Evolutionary conservation across 2,797 vertebrate species (phyloP).

Genomic region (Gymnothorax javanicus): DNA sequence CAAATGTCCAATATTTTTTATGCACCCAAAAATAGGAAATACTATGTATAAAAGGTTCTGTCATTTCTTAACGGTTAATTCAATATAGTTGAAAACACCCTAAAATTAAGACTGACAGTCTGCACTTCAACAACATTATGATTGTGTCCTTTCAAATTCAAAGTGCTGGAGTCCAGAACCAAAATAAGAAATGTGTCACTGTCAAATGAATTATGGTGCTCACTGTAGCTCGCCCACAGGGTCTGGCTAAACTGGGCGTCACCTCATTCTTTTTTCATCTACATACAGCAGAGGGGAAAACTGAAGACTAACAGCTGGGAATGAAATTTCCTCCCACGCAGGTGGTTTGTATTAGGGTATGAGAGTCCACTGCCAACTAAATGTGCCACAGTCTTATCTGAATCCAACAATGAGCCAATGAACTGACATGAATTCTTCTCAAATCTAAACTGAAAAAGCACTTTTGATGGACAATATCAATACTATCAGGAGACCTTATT

Average conservation of each 20-base stretch:
- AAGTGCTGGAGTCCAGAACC: no score
- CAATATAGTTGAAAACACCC: not conserved
- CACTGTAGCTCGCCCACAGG: no score
- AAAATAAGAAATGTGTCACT: no score
- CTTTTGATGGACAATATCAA: not conserved
- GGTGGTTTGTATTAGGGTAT: not conserved
- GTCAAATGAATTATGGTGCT: no score
- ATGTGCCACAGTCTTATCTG: not conserved
- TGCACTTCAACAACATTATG: not conserved
- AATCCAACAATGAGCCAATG: not conserved
- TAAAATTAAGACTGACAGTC: not conserved
- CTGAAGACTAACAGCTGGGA: not conserved
- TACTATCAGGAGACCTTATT: no score
- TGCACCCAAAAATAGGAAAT: no score
- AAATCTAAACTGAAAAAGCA: not conserved
- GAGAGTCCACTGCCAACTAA: not conserved
- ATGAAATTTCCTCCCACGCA: not conserved
- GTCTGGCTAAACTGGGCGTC: no score
- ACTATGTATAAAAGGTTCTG: no score
- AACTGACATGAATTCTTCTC: not conserved
- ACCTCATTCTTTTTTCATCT: not conserved
- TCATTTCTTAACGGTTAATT: not conserved
- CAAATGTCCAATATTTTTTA: no score
- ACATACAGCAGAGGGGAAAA: not conserved
- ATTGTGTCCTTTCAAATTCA: no score